Conservation (phyloP, 2,888 invertebrate species). For the Perithous albicinctus region DNA sequence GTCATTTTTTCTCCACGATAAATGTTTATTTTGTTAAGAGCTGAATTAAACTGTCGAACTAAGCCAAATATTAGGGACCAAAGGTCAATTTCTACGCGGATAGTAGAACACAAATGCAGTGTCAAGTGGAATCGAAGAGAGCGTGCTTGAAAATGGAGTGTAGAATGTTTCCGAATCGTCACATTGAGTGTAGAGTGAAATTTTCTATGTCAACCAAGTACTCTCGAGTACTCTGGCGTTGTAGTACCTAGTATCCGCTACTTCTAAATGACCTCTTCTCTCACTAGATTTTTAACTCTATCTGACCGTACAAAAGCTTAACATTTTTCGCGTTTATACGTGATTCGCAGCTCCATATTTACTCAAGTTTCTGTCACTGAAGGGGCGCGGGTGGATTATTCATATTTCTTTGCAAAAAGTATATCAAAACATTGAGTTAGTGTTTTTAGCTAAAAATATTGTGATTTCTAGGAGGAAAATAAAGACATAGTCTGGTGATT, state of each 20-base stretch:
- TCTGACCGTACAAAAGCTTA: background rate
- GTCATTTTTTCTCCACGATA: no score
- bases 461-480: background rate
- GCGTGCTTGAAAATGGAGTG: background rate
- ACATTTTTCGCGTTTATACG: background rate
- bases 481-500: background rate
- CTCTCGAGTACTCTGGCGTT: background rate
- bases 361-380: background rate
- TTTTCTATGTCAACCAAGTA: background rate
- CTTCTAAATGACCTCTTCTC: conserved; percentile 6
- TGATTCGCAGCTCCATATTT: background rate
- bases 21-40: no score
- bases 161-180: background rate
- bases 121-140: background rate
- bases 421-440: background rate
- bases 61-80: background rate
- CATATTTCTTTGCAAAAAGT: background rate
- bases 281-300: background rate
- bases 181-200: background rate
- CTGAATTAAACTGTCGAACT: no score
- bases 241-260: background rate
- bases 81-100: background rate
- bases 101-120: background rate
- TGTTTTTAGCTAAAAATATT: background rate
- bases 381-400: background rate